Evolutionary conservation across 2,797 vertebrate genomes (phyloP).

Genomic region (Pangasius mekongensis): DNA sequence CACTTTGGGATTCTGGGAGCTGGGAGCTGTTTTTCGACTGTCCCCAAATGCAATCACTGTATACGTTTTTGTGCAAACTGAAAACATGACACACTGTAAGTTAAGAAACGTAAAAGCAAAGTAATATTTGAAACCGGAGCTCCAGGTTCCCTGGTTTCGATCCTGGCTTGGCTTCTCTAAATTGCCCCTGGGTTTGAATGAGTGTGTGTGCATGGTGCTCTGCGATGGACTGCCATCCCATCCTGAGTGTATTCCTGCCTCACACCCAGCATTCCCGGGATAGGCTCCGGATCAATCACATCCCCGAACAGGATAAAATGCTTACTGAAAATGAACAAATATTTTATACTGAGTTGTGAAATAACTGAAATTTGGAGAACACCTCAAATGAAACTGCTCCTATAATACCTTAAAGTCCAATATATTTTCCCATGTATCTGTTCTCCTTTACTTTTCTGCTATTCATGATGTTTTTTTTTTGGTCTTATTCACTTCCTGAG

Average conservation of each 20-base stretch:
- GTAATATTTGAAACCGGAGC: neutral
- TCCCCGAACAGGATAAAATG: neutral
- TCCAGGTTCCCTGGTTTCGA: neutral
- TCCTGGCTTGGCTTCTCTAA: neutral
- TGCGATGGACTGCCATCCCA: neutral
- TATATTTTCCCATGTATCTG: neutral
- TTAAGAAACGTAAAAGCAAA: neutral
- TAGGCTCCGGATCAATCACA: neutral
- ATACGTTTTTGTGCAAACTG: neutral
- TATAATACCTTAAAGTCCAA: neutral
- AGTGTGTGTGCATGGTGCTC: neutral
- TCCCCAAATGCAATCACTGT: neutral
- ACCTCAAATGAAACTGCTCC: neutral
- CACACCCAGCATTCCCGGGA: neutral
- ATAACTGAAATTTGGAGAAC: neutral
- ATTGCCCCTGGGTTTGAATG: neutral
- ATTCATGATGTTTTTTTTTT: neutral
- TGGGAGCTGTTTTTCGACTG: conserved; percentile 22
- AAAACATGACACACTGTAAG: neutral
- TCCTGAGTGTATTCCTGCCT: neutral
- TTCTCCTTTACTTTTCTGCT: neutral
- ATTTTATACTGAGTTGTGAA: neutral
- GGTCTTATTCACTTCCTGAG: neutral
- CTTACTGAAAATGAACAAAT: neutral
- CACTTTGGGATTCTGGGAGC: neutral